Base-by-base conservation (phyloP, 2,113 vertebrate species). In the Oreochromis aureus region DNA sequence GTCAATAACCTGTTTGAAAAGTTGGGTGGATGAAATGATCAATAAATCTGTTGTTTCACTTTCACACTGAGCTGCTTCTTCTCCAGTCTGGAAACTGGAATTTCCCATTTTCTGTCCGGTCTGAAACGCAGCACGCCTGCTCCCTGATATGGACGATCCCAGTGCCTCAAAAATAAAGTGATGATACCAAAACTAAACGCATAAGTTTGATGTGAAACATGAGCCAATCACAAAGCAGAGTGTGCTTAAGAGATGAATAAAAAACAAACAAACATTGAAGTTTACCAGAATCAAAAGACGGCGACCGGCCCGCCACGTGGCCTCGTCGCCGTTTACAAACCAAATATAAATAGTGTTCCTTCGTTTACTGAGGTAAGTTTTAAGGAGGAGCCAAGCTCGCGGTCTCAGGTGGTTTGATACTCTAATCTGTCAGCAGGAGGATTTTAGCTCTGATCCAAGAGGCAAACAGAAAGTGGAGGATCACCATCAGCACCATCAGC, bases 41-140 rank as follows among this genome's bases (percentile, higher is more conserved):
- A 46, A 73, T 48, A 73, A 73, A 73, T 53, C 61, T 44, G 63
- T 69, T 66, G 59, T 66, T 66, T 66, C 61, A 39, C 61, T 36
- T 66, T 66, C 19, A 69, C 19, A 22, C 34, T 22, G 34, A 66
- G 61, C 61, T 39, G 61, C 61, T 3, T 39, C 34, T 13, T 22
- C 19, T 66, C 61, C 61, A 13, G 39, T 5, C 10, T 39, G 61
- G 34, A 39, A 66, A 39, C 10, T 66, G 18, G 19, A 66, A n/a
- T 39, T 66, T 66, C 34, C 34, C 11, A 66, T 66, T 66, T 66
- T 39, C 4, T 66, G 61, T 66, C 34, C 19, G 6, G 34, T 39
- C 34, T 66, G 61, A 66, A 66, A 66, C 3, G 19, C 61, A 66
- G 34, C 61, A 66, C 10, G 4, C 1, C 61, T 1, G 61, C 9